Conservation (phyloP, 1,140 invertebrate genomes). For the Calosoma granatense region DNA sequence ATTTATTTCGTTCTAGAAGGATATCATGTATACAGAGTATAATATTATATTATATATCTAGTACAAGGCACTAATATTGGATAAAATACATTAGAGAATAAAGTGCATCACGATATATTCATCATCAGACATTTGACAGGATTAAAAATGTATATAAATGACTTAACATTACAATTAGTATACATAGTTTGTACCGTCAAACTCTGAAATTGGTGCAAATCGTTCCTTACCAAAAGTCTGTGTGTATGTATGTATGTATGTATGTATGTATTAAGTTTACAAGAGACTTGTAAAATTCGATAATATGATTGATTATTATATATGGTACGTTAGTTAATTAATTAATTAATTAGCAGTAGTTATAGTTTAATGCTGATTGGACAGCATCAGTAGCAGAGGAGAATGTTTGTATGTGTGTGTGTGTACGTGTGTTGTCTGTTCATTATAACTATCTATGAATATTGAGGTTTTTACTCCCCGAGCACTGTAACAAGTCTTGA, state of each 20-base stretch:
- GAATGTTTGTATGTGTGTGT: neutral
- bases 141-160: conserved; percentile 1
- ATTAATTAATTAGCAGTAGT: neutral
- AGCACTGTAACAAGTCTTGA: too few relatives aligned
- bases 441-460: too few relatives aligned
- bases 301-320: too few relatives aligned
- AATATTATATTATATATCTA: neutral
- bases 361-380: neutral
- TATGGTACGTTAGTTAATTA: neutral
- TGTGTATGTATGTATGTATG: neutral
- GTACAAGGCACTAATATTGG: conserved; percentile 3
- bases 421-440: too few relatives aligned
- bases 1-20: too few relatives aligned
- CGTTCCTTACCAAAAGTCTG: neutral
- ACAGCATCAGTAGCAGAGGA: neutral
- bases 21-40: neutral
- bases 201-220: conserved; percentile 5
- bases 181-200: conserved; percentile 5
- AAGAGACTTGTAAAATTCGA: neutral
- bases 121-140: conserved; percentile 3
- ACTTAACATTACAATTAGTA: conserved; percentile 2
- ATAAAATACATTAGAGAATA: conserved; percentile 1
- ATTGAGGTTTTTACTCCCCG: too few relatives aligned
- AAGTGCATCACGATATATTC: neutral
- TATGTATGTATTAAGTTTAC: neutral